A percentile compares a stretch with the other conserved stretches of the same genome.
These are phyloP conservation scores for Hipparchia semele DNA, from an alignment of 2,888 invertebrate species.

Conservation along the genomic window DNA sequence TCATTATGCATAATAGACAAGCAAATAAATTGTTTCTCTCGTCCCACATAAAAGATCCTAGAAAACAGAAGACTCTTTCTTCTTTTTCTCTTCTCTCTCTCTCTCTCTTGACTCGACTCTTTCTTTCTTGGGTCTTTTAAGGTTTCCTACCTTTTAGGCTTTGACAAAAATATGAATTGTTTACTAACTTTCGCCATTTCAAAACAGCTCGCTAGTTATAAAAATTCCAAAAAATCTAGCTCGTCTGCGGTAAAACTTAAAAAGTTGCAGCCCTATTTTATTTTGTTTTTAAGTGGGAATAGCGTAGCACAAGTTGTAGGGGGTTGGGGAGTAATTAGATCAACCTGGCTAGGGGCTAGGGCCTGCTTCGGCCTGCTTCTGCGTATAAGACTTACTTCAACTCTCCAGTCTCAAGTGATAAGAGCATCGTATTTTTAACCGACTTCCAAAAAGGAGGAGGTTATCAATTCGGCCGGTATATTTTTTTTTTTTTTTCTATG, in stretches of 20 bases:
- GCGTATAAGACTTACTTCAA: background rate
- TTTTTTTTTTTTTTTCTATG: too few relatives aligned
- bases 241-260: background rate
- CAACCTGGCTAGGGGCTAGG: background rate
- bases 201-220: background rate
- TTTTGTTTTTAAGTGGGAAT: slow-evolving; percentile 4
- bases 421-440: background rate
- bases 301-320: background rate
- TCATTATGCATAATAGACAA: background rate
- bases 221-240: background rate
- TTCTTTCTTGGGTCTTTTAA: too few relatives aligned
- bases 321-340: slow-evolving; percentile 1
- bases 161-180: too few relatives aligned
- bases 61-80: too few relatives aligned
- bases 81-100: too few relatives aligned
- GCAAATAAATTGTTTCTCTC: background rate
- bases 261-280: slow-evolving; percentile 11
- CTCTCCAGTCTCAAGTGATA: background rate
- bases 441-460: too few relatives aligned
- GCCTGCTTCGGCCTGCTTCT: background rate
- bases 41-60: background rate
- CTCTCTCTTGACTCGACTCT: too few relatives aligned
- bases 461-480: too few relatives aligned
- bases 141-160: too few relatives aligned
- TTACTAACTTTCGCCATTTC: too few relatives aligned